Conservation (phyloP, 2,797 vertebrate species). For the Premnoplex brunnescens region DNA sequence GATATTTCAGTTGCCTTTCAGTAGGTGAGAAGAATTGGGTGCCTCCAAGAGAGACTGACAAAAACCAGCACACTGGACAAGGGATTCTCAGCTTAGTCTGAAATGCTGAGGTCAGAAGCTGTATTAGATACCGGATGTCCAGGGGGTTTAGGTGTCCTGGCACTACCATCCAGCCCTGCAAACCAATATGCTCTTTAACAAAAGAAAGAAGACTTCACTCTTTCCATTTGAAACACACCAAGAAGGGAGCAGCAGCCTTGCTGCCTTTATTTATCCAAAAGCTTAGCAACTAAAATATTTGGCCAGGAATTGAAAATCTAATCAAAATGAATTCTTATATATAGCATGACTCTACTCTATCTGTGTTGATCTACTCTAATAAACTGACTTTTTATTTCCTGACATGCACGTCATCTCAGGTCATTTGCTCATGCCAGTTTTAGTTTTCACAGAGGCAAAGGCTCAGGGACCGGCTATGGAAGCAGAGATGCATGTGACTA, state of each 20-base stretch:
- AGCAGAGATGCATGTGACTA: not conserved
- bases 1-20: not conserved
- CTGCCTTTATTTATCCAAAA: not conserved
- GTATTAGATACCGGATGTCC: not conserved
- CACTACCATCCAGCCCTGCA: not conserved
- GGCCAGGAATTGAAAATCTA: not conserved
- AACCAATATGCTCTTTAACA: not conserved
- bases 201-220: not conserved
- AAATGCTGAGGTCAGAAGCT: not conserved
- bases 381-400: not conserved
- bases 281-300: not conserved
- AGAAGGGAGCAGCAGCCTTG: not conserved
- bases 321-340: not conserved
- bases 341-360: not conserved
- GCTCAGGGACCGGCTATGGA: accelerated
- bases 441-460: not conserved
- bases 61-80: accelerated
- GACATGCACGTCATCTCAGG: not conserved
- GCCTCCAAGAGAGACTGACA: not conserved
- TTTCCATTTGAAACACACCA: not conserved
- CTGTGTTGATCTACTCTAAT: not conserved
- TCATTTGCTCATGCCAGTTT: accelerated
- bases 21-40: not conserved
- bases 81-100: not conserved
- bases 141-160: not conserved